Conservation (phyloP, 1,140 invertebrate genomes). For the Nasonia longicornis region DNA sequence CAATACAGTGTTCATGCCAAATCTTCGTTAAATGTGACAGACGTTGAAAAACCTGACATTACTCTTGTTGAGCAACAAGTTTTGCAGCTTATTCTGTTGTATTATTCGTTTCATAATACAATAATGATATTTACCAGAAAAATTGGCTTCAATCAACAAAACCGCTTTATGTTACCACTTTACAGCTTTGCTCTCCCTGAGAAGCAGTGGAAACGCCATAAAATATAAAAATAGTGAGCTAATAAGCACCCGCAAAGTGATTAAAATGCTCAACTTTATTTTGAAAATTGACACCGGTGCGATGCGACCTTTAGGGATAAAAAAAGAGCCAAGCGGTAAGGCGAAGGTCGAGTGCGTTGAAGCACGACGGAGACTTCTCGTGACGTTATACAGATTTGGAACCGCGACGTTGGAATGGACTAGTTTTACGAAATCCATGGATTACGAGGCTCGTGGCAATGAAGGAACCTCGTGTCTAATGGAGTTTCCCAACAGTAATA, state of each 20-base stretch:
- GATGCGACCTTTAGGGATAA: background rate
- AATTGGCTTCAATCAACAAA: too few relatives aligned
- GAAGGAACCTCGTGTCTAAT: background rate
- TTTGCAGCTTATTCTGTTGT: background rate
- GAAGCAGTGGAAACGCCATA: background rate
- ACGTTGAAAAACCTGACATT: background rate
- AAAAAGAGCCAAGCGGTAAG: background rate
- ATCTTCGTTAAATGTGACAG: background rate
- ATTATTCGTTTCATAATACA: background rate
- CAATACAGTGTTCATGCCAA: background rate
- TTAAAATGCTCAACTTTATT: constrained; percentile 10
- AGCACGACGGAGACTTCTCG: background rate
- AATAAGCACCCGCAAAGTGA: background rate
- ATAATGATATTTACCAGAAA: too few relatives aligned
- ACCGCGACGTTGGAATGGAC: background rate
- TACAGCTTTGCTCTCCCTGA: too few relatives aligned
- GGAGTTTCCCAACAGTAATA: background rate
- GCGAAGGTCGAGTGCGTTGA: background rate
- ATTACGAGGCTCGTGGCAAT: background rate
- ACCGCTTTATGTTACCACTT: too few relatives aligned
- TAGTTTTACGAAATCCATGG: background rate
- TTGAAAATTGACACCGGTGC: background rate
- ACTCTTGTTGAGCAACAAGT: background rate
- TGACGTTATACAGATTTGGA: background rate
- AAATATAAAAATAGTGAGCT: background rate